These are phyloP conservation scores for Mantis religiosa DNA, from an alignment of 2,888 invertebrate genomes.

Conservation along the genomic window DNA sequence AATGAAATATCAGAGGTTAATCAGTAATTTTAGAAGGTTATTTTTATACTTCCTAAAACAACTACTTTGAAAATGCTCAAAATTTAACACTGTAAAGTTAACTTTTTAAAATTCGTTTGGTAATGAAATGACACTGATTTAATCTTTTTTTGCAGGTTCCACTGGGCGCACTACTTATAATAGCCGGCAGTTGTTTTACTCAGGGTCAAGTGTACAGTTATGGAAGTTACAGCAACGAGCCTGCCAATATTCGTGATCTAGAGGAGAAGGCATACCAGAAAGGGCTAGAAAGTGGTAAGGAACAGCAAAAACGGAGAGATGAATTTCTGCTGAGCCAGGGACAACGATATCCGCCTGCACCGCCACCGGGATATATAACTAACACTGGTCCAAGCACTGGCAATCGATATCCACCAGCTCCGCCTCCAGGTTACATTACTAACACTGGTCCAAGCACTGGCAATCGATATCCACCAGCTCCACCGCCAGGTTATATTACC, in stretches of 20 bases:
- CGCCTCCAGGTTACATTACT: background rate
- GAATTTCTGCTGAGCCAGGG: background rate
- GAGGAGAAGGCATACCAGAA: background rate
- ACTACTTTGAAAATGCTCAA: too few species aligned
- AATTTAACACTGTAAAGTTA: too few species aligned
- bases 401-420: too few species aligned
- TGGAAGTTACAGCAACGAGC: background rate
- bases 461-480: background rate
- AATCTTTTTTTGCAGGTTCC: background rate
- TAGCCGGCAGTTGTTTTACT: background rate
- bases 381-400: too few species aligned
- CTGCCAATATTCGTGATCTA: background rate
- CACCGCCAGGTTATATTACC: background rate
- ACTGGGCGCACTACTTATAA: background rate
- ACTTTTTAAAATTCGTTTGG: too few species aligned
- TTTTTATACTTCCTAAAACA: too few species aligned
- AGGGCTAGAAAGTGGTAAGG: background rate
- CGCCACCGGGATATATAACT: too few species aligned
- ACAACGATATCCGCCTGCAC: background rate
- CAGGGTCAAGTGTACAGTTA: background rate
- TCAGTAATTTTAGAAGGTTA: too few species aligned
- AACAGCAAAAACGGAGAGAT: background rate
- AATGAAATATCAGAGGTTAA: too few species aligned
- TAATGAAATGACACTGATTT: too few species aligned
- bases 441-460: background rate